Evolutionary conservation across 2,888 invertebrate genomes (phyloP), one percentile per base, ranked within the genome.

Genomic region (Andrena haemorrhoa): DNA sequence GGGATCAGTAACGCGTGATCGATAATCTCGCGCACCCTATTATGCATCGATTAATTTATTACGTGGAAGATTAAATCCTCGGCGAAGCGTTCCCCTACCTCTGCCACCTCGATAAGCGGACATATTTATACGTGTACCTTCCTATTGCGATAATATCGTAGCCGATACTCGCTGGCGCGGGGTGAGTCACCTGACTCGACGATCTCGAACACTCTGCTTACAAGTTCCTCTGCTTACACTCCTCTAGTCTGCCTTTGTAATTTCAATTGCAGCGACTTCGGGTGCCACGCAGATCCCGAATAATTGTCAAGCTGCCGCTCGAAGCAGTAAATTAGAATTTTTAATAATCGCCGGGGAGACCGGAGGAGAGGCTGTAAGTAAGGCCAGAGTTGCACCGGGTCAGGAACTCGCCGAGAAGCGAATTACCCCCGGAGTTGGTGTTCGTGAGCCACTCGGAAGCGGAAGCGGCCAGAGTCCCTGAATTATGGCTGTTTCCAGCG

Each of bases 1-100:
- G 83, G 79, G 83, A 75, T 79, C 83, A 74, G 78, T 78, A 83
- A 83, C 63, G 83, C 78, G 83, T 83, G 75, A 80, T 77, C 83
- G 71, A 56, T 77, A 78, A 78, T 75, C 74, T 75, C 58, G 83
- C 53, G 83, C 79, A 70, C 73, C 73, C 81, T 56, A 56, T 83
- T 73, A 61, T 80, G 68, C 68, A 83, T 83, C 83, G 83, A 83
- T 83, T 83, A 83, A 83, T 83, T 61, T 69, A 72, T 75, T 65
- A 72, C 72, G 79, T 60, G 83, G 78, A 83, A 83, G 83, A 79
- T 78, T 83, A 31, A 79, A 75, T 75, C 66, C 83, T 78, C 83
- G 74, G 6, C 74, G 82, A 83, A 78, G 66, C 83, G 83, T 72
- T 60, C 31, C 72, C 74, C 56, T 41, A 4, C 4, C 53, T 49